phyloP scores from a whole-genome alignment of 2,113 vertebrate species.

The Microtus richardsoni region DNA sequence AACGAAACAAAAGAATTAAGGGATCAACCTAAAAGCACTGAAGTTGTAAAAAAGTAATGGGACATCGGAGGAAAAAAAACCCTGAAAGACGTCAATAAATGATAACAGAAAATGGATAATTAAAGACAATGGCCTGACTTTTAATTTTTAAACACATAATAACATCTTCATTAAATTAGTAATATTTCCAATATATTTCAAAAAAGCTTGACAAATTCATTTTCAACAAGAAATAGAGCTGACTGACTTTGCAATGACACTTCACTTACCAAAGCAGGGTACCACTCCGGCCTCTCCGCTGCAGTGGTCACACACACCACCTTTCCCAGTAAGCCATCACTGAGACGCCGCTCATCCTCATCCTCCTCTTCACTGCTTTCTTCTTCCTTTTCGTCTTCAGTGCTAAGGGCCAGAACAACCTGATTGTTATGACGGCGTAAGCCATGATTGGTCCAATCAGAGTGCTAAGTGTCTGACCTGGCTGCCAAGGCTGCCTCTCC shows the following conservation, averaged over 20 bases:
- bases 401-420: slow-evolving; percentile 84
- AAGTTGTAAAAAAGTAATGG: not conserved
- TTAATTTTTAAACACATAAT: not conserved
- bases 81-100: not conserved
- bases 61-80: not conserved
- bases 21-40: slow-evolving; percentile 14
- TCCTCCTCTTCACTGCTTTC: slow-evolving; percentile 97
- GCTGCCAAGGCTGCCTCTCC: not conserved
- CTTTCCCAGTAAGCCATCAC: slow-evolving; percentile 95
- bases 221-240: not conserved
- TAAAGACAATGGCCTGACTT: not conserved
- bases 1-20: not conserved
- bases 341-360: slow-evolving; percentile 92
- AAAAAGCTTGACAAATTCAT: not conserved
- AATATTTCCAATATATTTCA: not conserved
- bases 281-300: slow-evolving; percentile 87
- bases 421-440: not conserved
- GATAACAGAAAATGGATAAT: not conserved
- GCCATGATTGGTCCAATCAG: not conserved
- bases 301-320: slow-evolving; percentile 90
- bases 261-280: slow-evolving; percentile 94
- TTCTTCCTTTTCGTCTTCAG: slow-evolving; percentile 96
- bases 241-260: slow-evolving; percentile 53
- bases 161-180: slow-evolving; percentile 1
- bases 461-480: not conserved